phyloP scores from a whole-genome alignment of 2,113 vertebrate species.

The Haliaeetus leucogaster region DNA sequence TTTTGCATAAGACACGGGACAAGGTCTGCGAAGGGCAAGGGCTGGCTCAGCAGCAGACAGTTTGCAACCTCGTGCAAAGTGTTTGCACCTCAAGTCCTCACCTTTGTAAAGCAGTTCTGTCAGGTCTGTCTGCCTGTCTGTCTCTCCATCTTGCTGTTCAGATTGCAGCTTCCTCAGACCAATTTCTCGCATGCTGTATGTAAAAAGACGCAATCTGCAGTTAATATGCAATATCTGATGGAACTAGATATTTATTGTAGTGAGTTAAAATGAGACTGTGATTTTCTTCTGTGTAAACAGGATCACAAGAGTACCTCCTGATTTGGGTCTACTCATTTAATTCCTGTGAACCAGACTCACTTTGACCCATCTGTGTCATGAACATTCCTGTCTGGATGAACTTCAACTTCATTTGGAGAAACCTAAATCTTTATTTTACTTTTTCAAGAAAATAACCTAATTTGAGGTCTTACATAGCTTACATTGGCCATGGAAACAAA shows the following conservation, averaged over 20 bases:
- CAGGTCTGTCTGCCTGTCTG: neutral
- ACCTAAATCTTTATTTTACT: neutral
- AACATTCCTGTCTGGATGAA: neutral
- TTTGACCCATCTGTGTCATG: neutral
- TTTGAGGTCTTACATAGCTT: neutral
- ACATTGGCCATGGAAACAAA: neutral
- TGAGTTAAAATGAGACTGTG: neutral
- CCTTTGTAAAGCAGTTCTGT: neutral
- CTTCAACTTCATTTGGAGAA: neutral
- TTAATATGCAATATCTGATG: neutral
- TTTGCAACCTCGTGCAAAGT: neutral
- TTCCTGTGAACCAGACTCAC: neutral
- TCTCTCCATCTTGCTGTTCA: neutral
- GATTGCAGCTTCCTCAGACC: neutral
- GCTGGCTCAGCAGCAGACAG: neutral
- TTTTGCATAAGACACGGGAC: neutral
- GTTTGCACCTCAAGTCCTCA: neutral
- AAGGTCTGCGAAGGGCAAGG: neutral
- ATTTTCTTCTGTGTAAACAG: neutral
- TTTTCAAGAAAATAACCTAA: neutral
- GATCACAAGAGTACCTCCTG: neutral
- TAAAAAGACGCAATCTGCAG: neutral
- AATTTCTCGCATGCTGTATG: neutral
- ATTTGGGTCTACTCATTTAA: neutral
- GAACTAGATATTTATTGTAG: neutral